A percentile compares a stretch with the other conserved stretches of the same genome.
Conservation (phyloP, 2,113 vertebrate genomes). For the Mirounga angustirostris region DNA sequence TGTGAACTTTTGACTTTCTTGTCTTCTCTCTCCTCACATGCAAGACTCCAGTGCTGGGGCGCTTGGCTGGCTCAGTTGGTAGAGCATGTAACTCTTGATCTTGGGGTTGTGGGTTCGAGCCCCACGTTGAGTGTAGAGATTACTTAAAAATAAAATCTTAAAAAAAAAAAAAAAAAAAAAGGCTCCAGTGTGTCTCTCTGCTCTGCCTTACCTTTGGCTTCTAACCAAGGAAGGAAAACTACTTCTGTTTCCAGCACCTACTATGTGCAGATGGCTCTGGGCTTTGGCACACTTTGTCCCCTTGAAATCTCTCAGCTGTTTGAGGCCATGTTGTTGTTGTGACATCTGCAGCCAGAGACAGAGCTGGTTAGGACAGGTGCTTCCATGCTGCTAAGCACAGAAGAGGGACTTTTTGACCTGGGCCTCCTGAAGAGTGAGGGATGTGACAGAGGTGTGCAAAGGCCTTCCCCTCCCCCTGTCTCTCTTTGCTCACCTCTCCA, state of each 20-base stretch:
- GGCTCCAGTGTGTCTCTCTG: rapidly evolving
- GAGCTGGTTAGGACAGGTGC: background rate
- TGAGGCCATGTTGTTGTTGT: background rate
- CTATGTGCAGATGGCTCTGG: background rate
- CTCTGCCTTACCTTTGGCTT: background rate
- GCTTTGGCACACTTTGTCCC: background rate
- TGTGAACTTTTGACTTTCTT: background rate
- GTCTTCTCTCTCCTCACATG: background rate
- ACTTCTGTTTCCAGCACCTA: background rate
- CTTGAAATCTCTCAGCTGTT: background rate
- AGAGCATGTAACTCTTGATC: background rate
- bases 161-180: background rate
- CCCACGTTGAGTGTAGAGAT: background rate
- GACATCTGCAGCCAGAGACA: background rate
- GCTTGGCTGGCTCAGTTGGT: background rate
- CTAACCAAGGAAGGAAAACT: background rate
- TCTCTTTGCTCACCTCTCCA: no score
- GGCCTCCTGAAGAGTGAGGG: background rate
- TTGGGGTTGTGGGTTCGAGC: background rate
- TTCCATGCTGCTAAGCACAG: background rate
- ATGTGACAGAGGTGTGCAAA: background rate
- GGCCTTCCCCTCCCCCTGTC: background rate
- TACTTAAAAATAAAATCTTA: background rate
- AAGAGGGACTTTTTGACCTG: background rate
- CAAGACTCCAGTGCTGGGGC: background rate